Evolutionary conservation across 2,888 invertebrate genomes (phyloP), one percentile per base, ranked within the genome.

Genomic region (Rhaphigaster nebulosa): DNA sequence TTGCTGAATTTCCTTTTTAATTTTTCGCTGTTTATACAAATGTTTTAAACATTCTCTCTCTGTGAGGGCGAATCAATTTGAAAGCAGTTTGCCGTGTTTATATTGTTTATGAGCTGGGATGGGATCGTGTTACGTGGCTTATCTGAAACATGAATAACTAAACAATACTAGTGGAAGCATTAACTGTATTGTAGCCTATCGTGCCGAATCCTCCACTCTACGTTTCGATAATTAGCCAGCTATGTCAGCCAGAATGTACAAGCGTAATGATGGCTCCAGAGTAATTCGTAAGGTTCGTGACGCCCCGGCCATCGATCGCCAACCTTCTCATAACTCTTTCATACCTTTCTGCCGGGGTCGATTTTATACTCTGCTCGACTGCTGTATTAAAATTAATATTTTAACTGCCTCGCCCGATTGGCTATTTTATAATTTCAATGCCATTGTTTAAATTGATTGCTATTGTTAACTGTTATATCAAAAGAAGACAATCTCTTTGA

Each of bases 241-340:
- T 45, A 84, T 84, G 70, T 20, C 45, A n/a, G 45, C 45, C n/a
- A 13, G 15, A 4, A 84, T 45, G n/a, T 50, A 45, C 70, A 76
- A 76, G 20, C 34, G 84, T 84, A 84, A 84, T 50, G 84, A 84
- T 45, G 84, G 84, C n/a, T 5, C 45, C 45, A 23, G 84, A n/a
- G 84, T 84, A 84, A 45, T 41, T 84, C 84, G n/a, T 41, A 45
- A 15, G 84, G 45, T 84, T 50, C 84, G 84, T 84, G 84, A 84
- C 84, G 26, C 84, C 41, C n/a, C 45, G 1, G 13, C 45, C 50
- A 84, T 84, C n/a, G 84, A 84, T 45, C 84, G 84, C 18, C 84
- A 41, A 84, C 84, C 45, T 84, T 45, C 84, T 84, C 84, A 84
- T 84, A 84, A 84, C 84, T 84, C 45, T 84, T 84, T 84, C 84